Conservation (phyloP, 2,113 vertebrate species). For the Nesogale talazaci region DNA sequence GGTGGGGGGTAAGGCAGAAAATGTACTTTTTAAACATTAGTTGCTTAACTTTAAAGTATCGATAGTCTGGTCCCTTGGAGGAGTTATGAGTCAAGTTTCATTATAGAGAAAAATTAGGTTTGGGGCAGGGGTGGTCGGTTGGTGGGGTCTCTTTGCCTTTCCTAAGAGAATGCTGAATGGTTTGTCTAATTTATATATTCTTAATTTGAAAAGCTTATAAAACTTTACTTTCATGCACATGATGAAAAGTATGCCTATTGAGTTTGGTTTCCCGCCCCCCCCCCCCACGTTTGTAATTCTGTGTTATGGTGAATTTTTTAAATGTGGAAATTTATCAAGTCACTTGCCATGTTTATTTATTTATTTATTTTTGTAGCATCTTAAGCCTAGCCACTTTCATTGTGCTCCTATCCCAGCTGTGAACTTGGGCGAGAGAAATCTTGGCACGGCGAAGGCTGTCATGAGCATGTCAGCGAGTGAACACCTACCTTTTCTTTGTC, state of each 20-base stretch:
- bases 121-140: conserved; percentile 6
- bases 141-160: conserved; percentile 31
- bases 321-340: conserved; percentile 24
- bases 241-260: conserved; percentile 15
- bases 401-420: background rate
- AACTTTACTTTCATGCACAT: conserved; percentile 23
- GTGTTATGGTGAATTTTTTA: conserved; percentile 1
- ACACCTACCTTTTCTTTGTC: background rate
- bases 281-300: background rate
- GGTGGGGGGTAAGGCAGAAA: background rate
- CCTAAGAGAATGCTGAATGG: conserved; percentile 48
- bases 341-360: background rate
- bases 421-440: conserved; percentile 2
- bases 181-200: conserved; percentile 56
- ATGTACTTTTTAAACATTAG: background rate
- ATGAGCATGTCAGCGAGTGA: background rate
- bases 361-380: background rate
- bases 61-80: conserved; percentile 19
- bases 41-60: conserved; percentile 22
- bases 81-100: conserved; percentile 30
- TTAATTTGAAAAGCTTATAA: background rate
- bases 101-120: conserved; percentile 53
- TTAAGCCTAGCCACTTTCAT: conserved; percentile 3
- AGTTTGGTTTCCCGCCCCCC: conserved; percentile 41
- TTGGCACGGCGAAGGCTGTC: background rate